Conservation (phyloP, 2,113 vertebrate genomes). For the Phyllopteryx taeniolatus region DNA sequence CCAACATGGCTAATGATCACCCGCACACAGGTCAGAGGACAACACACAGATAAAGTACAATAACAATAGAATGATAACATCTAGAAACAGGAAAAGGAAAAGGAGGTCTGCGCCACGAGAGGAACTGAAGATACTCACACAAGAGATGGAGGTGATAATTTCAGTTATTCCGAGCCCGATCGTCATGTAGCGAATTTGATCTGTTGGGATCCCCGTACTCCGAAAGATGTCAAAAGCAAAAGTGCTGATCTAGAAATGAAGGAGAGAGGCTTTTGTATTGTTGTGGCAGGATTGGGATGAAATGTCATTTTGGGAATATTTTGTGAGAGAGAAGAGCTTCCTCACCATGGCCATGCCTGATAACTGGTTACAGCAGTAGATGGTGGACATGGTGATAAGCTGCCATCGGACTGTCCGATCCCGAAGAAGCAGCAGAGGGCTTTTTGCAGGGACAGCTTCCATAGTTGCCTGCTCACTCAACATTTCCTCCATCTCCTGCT, state of each 20-base stretch:
- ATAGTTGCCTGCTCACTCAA: slow-evolving; percentile 71
- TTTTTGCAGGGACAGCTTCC: slow-evolving; percentile 49
- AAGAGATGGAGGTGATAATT: slow-evolving; percentile 70
- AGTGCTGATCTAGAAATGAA: slow-evolving; percentile 67
- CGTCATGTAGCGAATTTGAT: slow-evolving; percentile 75
- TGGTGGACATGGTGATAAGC: slow-evolving; percentile 68
- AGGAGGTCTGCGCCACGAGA: neutral
- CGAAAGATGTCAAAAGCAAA: slow-evolving; percentile 78
- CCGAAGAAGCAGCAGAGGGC: slow-evolving; percentile 69
- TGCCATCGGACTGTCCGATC: slow-evolving; percentile 72
- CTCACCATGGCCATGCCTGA: slow-evolving; percentile 79
- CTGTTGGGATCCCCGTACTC: slow-evolving; percentile 67
- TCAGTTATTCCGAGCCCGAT: slow-evolving; percentile 74
- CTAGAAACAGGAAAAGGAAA: neutral
- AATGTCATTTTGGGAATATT: neutral
- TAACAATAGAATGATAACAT: neutral
- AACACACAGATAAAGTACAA: neutral
- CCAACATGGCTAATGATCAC: neutral
- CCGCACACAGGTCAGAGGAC: neutral
- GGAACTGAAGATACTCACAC: slow-evolving; percentile 70
- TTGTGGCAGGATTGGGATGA: neutral
- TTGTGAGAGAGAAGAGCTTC: neutral
- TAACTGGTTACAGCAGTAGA: slow-evolving; percentile 76
- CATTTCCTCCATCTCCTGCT: slow-evolving; percentile 79
- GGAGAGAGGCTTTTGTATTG: neutral